Conservation (phyloP, 2,888 invertebrate genomes). For the Allygus modestus region DNA sequence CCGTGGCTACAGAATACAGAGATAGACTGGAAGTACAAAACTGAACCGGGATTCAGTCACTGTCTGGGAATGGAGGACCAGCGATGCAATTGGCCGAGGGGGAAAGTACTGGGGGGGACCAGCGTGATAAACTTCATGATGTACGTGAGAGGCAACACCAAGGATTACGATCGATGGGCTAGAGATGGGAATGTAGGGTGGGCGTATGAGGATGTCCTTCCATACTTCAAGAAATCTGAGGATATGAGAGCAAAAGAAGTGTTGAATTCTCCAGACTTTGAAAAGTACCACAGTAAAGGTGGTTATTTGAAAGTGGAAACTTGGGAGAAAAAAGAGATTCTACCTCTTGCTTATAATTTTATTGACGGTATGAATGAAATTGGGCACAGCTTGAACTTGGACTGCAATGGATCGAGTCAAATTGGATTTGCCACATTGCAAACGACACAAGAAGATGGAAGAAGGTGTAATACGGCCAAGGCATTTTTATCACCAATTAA, state of each 20-base stretch:
- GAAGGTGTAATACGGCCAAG: conserved; percentile 67
- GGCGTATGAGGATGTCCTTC: conserved; percentile 76
- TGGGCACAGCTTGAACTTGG: conserved; percentile 71
- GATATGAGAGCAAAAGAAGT: conserved; percentile 70
- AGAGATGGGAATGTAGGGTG: conserved; percentile 80
- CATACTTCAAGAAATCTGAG: conserved; percentile 73
- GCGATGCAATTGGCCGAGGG: conserved; percentile 78
- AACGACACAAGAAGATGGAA: conserved; percentile 65
- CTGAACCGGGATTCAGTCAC: conserved; percentile 74
- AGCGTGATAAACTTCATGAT: conserved; percentile 82
- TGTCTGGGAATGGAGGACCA: conserved; percentile 73
- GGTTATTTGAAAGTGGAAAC: conserved; percentile 75
- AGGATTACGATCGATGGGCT: conserved; percentile 83
- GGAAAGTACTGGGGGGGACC: conserved; percentile 82
- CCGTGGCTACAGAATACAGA: conserved; percentile 72
- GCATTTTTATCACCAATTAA: conserved; percentile 68
- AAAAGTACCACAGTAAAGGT: conserved; percentile 71
- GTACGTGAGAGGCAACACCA: conserved; percentile 80
- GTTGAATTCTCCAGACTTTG: conserved; percentile 60
- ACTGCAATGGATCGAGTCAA: conserved; percentile 66
- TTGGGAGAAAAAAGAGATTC: conserved; percentile 73
- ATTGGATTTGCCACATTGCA: conserved; percentile 66
- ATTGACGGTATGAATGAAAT: conserved; percentile 66
- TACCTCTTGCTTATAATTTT: conserved; percentile 67
- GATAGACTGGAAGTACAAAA: conserved; percentile 74